Evolutionary conservation across 2,797 vertebrate species (phyloP).

Genomic region (Sebastes dallii): DNA sequence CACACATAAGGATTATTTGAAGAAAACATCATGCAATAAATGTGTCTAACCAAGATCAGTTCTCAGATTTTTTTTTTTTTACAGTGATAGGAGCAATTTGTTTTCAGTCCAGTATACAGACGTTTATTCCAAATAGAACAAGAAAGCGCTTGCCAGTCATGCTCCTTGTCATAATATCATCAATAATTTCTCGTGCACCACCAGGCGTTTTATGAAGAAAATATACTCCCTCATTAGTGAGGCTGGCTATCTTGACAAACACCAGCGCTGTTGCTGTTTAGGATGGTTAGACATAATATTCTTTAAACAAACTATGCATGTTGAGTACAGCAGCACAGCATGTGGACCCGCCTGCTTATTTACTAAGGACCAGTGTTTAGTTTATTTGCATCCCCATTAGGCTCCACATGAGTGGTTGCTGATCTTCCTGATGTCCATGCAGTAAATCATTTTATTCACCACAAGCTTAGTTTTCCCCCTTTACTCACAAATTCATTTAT

Average conservation of each 20-base stretch:
- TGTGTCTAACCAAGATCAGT: background rate
- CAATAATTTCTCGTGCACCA: slow-evolving; percentile 3
- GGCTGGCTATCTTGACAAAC: slow-evolving; percentile 7
- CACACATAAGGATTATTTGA: background rate
- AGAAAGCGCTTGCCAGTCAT: background rate
- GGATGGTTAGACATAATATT: slow-evolving; percentile 1
- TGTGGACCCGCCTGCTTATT: background rate
- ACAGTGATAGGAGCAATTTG: background rate
- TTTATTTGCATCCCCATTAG: slow-evolving; percentile 15
- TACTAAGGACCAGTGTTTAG: background rate
- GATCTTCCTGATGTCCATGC: background rate
- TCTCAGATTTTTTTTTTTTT: too few species aligned
- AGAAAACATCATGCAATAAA: background rate
- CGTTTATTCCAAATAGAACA: background rate
- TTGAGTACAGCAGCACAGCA: slow-evolving; percentile 25
- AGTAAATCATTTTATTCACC: background rate
- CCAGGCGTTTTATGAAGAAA: background rate
- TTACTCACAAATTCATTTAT: background rate
- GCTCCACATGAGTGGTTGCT: background rate
- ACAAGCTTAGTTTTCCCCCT: background rate
- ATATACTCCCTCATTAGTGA: slow-evolving; percentile 27
- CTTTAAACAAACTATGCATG: slow-evolving; percentile 10
- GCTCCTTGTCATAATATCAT: slow-evolving; percentile 7
- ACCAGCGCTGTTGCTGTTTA: background rate
- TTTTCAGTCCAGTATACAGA: background rate